Base-by-base conservation (phyloP, 2,888 invertebrate species). In the Meiosimyza platycephala region DNA sequence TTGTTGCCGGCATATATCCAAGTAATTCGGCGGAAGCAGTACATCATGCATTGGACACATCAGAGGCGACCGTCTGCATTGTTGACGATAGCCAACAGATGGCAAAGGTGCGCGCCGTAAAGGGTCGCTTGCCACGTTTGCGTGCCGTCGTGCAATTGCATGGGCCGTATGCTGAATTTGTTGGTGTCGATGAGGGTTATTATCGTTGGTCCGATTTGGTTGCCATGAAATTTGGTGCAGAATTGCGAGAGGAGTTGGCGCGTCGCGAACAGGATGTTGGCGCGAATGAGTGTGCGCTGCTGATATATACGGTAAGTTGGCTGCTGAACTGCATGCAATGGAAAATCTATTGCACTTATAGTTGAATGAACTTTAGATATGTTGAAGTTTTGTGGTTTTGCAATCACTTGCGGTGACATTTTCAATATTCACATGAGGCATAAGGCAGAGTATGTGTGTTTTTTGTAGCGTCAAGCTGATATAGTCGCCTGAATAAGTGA, bases 1-100 rank as follows among this genome's bases (percentile, higher is more conserved):
- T 94, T 75, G 92, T 94, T 3, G 92, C 93, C 47, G 97, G 97
- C 72, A 94, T 97, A 81, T 97, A 97, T 88, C 93, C 95, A 0
- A 96, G 96, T 59, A 97, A 96, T 87, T 93, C 94, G 0, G 88
- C 94, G 0, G 95, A 96, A 78, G 94, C 96, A 0, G 95, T 95
- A 83, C 90, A 90, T 81, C 93, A 94, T 85, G 93, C 94, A 76
- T 89, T 94, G 13, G 86, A 90, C 59, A 91, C 90, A 63, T 93
- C 94, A 60, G 89, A 90, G 69, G 93, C 96, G 3, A 94, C 95
- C 82, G 93, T 97, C 76, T 92, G 94, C 78, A 92, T 95, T 0
- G 95, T 96, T 0, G 95, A 97, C 84, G 95, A 97, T 86, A 90
- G 92, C 63, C 92, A 92, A 79, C 96, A 96, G 83, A 89, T 97